A percentile compares a stretch with the other conserved stretches of the same genome.
These are phyloP conservation scores for Platyscapa corneri DNA, from an alignment of 1,140 invertebrate genomes.

Conservation along the genomic window DNA sequence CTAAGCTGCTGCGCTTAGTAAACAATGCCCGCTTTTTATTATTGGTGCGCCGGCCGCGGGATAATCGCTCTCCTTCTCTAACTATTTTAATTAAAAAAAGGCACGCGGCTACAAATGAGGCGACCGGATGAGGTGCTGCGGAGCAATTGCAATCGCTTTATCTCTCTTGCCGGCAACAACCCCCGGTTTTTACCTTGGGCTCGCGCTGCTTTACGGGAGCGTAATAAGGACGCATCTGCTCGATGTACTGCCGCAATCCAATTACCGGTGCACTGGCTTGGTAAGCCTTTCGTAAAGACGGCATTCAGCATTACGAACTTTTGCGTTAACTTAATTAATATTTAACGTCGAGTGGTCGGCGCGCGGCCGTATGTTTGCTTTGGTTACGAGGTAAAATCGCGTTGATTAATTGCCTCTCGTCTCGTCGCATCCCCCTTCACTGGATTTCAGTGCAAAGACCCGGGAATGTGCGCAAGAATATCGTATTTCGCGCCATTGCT, in stretches of 20 bases:
- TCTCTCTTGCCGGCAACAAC: not conserved
- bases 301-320: constrained; percentile 27
- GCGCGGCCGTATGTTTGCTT: not conserved
- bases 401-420: constrained; percentile 16
- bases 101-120: no score
- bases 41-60: no score
- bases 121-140: no score
- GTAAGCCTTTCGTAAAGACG: not conserved
- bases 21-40: not conserved
- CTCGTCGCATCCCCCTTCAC: not conserved
- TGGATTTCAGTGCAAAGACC: not conserved
- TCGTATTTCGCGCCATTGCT: no score
- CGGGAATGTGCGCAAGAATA: no score
- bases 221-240: not conserved
- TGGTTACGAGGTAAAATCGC: not conserved
- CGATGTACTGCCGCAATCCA: constrained; percentile 15
- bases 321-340: constrained; percentile 28
- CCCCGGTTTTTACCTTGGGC: no score
- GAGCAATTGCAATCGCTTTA: not conserved
- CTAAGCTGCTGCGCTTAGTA: not conserved
- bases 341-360: not conserved
- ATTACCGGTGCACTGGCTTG: not conserved
- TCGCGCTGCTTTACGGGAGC: no score
- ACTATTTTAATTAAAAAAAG: not conserved
- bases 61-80: not conserved